Evolutionary conservation across 2,113 vertebrate species (phyloP), one percentile per base, ranked within the genome.

Genomic region (Pterocles gutturalis): DNA sequence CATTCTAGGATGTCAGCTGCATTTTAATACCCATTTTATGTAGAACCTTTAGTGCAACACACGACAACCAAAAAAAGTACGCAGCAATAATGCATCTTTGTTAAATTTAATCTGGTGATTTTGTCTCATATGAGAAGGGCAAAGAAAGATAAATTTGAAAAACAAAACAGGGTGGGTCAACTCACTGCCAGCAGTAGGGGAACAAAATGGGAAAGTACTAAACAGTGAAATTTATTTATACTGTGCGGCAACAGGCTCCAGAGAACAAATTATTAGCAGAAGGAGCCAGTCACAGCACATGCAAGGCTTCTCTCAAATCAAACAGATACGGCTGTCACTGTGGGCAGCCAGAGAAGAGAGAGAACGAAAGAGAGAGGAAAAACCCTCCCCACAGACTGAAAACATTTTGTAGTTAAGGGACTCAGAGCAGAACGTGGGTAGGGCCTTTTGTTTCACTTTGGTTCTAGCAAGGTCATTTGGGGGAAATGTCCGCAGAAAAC

Each of bases 211-310:
- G 73, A 89, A 93, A 95, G 77, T 72, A 84, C 86, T 92, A 61
- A 92, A 89, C 69, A 90, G 64, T 67, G 72, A 92, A 83, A 92
- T 84, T 87, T 96, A 96, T 97, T 97, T 96, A 89, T 70, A 79
- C 46, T 55, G 65, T 67, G 64, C 4, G 10, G 82, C 64, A 94
- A 83, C 25, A 58, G 71, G 64, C 80, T 96, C 78, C 86, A 93
- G 73, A 94, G 83, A 85, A 92, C 80, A 96, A 92, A 97, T 57
- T 95, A 95, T 87, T 96, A 96, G 87, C 95, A 95, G 92, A 87
- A 94, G 86, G 80, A 95, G 57, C 65, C 77, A 87, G 80, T 95
- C 70, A 45, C 13, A 93, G 58, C 28, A 79, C 94, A 88, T 46
- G 82, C 73, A 70, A 95, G 92, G 36, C 65, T 89, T 90, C 49